Percentiles rank a stretch among this genome's conserved stretches.
These are phyloP conservation scores for Drosophila cognata DNA, from an alignment of 2,888 invertebrate species.

Conservation along the genomic window DNA sequence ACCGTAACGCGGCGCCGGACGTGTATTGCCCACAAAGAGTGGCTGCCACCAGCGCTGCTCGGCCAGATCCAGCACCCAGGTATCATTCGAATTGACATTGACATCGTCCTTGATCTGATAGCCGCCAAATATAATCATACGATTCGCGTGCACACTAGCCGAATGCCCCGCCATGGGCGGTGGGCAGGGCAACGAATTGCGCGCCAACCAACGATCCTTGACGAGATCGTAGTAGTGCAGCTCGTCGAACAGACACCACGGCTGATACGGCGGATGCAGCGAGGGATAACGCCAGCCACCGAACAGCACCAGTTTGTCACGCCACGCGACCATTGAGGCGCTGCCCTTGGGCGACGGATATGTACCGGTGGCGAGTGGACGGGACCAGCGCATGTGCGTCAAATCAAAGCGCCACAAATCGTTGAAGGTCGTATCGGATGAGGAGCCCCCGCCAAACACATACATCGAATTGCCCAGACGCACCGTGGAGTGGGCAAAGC, in stretches of 20 bases:
- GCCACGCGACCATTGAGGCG: constrained; percentile 95
- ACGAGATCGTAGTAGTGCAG: constrained; percentile 94
- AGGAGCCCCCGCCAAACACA: constrained; percentile 98
- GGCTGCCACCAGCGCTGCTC: constrained; percentile 92
- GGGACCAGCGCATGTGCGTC: constrained; percentile 92
- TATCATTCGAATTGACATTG: constrained; percentile 90
- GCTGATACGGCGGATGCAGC: constrained; percentile 92
- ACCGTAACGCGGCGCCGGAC: constrained; percentile 94
- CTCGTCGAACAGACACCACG: constrained; percentile 95
- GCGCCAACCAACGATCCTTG: constrained; percentile 90
- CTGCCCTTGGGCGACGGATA: constrained; percentile 99
- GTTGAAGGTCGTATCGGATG: constrained; percentile 97
- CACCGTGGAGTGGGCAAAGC: constrained; percentile 96
- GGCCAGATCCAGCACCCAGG: constrained; percentile 94
- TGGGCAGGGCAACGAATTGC: constrained; percentile 74
- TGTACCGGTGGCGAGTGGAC: constrained; percentile 90
- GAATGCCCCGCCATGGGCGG: constrained; percentile 94
- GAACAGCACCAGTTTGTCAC: constrained; percentile 93
- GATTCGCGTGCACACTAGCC: constrained; percentile 92
- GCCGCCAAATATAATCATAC: constrained; percentile 94
- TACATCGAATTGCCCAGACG: constrained; percentile 94
- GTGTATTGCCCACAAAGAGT: constrained; percentile 87
- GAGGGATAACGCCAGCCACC: constrained; percentile 98
- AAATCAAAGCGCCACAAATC: constrained; percentile 98
- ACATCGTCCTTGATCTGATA: constrained; percentile 86